Evolutionary conservation across 2,797 vertebrate genomes (phyloP).

Genomic region (Argentina silus): DNA sequence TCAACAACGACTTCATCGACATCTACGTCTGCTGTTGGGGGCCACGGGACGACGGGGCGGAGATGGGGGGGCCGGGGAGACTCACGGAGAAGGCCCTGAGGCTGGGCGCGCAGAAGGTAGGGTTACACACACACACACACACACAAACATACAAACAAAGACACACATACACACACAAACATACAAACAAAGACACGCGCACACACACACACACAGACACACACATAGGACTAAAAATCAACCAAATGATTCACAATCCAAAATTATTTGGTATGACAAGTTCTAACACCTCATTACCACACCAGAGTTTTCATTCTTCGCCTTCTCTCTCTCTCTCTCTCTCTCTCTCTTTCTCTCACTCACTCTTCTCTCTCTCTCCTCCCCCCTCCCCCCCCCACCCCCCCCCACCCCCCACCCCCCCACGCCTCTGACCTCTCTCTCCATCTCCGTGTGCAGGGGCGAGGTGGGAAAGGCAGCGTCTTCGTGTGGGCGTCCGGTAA

Average conservation of each 20-base stretch:
- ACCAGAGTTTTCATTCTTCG: no score
- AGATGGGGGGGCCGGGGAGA: slow-evolving; percentile 65
- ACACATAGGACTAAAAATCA: not conserved
- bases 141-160: not conserved
- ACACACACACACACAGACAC: not conserved
- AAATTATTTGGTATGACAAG: not conserved
- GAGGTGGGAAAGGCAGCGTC: slow-evolving; percentile 68
- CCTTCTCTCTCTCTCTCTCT: not conserved
- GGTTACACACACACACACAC: slow-evolving; percentile 37
- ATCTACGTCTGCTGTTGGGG: slow-evolving; percentile 73
- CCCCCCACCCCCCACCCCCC: not conserved
- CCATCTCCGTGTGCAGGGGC: slow-evolving; percentile 59
- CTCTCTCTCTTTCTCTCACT: not conserved
- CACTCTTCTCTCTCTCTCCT: not conserved
- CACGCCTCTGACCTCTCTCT: not conserved
- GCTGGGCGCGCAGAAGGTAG: slow-evolving; percentile 63
- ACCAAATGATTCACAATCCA: not conserved
- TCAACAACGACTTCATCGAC: slow-evolving; percentile 71
- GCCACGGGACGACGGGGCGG: slow-evolving; percentile 62
- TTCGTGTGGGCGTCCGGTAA: slow-evolving; percentile 75
- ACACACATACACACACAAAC: slow-evolving; percentile 1
- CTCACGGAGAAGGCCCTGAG: slow-evolving; percentile 62
- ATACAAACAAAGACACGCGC: no score
- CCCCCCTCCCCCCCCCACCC: not conserved
- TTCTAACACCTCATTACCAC: not conserved